These are phyloP conservation scores for Pemphigus obesinymphae DNA, from an alignment of 1,140 invertebrate species.

Conservation along the genomic window DNA sequence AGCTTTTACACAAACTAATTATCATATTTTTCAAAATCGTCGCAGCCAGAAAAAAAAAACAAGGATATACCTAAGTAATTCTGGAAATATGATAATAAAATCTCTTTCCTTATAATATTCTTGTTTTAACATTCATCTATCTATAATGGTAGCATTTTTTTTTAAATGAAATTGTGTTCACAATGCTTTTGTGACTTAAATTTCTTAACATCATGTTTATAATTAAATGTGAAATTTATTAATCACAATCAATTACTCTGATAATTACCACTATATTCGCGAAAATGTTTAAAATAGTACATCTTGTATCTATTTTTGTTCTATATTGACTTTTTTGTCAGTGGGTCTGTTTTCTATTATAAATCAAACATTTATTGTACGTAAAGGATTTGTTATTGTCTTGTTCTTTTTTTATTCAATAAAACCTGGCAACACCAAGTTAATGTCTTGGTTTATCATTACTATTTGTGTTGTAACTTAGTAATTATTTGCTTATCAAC, in stretches of 20 bases:
- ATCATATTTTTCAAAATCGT: slow-evolving; percentile 16
- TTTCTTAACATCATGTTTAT: background rate
- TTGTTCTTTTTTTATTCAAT: slow-evolving; percentile 26
- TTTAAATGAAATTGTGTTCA: background rate
- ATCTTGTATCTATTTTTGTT: slow-evolving; percentile 10
- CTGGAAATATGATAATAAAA: slow-evolving; percentile 18
- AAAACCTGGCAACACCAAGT: slow-evolving; percentile 13
- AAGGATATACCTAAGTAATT: slow-evolving; percentile 6
- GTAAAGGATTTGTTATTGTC: slow-evolving; percentile 18
- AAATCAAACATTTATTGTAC: slow-evolving; percentile 1
- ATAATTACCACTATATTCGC: background rate
- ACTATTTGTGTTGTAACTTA: background rate
- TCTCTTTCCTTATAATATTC: background rate
- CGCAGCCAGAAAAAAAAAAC: slow-evolving; percentile 14
- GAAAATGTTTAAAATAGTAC: background rate
- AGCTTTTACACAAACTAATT: background rate
- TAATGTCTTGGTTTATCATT: background rate
- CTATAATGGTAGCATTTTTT: background rate
- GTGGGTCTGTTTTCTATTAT: slow-evolving; percentile 5
- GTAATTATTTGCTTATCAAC: background rate
- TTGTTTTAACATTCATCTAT: slow-evolving; percentile 1
- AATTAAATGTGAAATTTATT: background rate
- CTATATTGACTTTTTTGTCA: background rate
- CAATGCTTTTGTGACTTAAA: background rate
- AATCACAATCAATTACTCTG: background rate